Percentiles rank a stretch among this genome's conserved stretches.
These are phyloP conservation scores for Ruditapes philippinarum DNA, from an alignment of 1,140 invertebrate genomes.

Conservation along the genomic window DNA sequence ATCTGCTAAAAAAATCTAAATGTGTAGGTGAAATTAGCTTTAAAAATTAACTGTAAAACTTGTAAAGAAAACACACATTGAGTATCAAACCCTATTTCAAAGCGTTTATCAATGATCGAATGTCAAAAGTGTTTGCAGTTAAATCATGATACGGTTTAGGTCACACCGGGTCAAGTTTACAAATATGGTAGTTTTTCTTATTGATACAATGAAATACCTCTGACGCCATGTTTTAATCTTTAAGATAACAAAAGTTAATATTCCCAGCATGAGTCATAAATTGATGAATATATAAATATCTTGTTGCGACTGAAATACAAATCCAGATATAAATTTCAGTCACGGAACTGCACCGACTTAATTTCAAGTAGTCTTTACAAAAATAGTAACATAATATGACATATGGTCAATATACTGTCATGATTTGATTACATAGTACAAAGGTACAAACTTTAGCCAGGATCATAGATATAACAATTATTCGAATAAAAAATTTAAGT, in stretches of 20 bases:
- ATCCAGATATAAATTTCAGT: not conserved
- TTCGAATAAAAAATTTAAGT: no score
- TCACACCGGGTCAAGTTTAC: conserved; percentile 11
- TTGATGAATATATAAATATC: not conserved
- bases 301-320: not conserved
- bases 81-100: not conserved
- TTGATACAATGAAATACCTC: not conserved
- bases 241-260: conserved; percentile 31
- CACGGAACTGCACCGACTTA: not conserved
- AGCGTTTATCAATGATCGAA: not conserved
- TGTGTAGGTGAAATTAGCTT: not conserved
- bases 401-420: no score
- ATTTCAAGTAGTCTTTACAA: no score
- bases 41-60: not conserved
- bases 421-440: no score
- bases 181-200: conserved; percentile 10
- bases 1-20: not conserved
- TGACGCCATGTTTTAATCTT: conserved; percentile 27
- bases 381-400: no score
- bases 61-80: not conserved
- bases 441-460: no score
- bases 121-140: conserved; percentile 1
- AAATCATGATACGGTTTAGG: not conserved
- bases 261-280: conserved; percentile 26
- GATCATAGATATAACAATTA: no score